Base-by-base conservation (phyloP, 1,140 invertebrate genomes). In the Leptinotarsa defecta region DNA sequence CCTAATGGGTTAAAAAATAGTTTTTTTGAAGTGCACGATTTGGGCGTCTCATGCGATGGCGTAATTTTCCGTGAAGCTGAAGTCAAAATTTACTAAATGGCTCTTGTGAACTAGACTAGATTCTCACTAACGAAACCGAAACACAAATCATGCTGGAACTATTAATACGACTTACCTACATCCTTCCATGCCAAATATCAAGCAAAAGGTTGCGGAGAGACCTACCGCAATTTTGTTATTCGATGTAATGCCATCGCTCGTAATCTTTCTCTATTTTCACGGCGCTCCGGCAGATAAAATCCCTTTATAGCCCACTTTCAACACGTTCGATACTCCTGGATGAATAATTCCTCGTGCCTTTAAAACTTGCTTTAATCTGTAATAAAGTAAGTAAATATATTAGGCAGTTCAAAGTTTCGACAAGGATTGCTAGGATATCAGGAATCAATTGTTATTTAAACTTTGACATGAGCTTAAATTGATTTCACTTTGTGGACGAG, bases 241-340 rank as follows among this genome's bases (percentile, higher is more conserved):
- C 27, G 19, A 68, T 27, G 65, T 68, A 43, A 34, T 43, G 65
- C 65, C 65, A 68, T 68, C 52, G 20, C 65, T 65, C 65, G 24
- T 24, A 43, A 27, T 68, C 65, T 27, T n/a, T 68, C 65, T 68
- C 17, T 43, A 43, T 20, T 64, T 64, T 34, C 64, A 43, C 52
- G 15, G 8, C 34, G 11, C 34, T 17, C n/a, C 52, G n/a, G 52
- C 52, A 27, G 65, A 68, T 24, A 17, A 27, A 27, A 68, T 68
- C 65, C 65, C 43, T 68, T 68, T 68, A 68, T 68, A 43, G 65
- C 65, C 65, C 27, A 68, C 65, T 68, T 68, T 68, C 22, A 17
- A 24, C 65, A 43, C 52, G 52, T 57, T 57, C 52, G 52, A 57
- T n/a, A 57, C 34, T 68, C 65, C 65, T 43, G 24, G 65, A 68